Percentiles rank a stretch among this genome's conserved stretches.
Conservation (phyloP, 2,888 invertebrate species). For the Nezara viridula region DNA sequence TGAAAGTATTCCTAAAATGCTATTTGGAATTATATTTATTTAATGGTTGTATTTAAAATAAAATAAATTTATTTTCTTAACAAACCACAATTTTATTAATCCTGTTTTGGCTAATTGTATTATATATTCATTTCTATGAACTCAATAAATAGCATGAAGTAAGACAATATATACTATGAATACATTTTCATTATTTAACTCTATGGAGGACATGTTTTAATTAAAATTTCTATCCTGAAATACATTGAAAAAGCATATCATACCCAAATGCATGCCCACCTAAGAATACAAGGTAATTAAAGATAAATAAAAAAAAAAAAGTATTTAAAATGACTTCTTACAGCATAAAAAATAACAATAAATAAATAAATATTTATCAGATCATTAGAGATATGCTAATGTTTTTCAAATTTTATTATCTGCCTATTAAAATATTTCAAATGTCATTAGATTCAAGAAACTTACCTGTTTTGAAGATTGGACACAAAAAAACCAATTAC, state of each 20-base stretch:
- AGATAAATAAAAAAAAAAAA: not conserved
- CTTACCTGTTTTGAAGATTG: conserved; percentile 43
- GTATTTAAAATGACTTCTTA: not conserved
- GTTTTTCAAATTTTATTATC: not conserved
- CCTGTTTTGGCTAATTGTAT: not conserved
- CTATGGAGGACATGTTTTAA: not conserved
- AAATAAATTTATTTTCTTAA: conserved; percentile 41
- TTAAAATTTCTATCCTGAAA: not conserved
- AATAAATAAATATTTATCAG: not conserved
- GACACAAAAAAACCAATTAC: not conserved
- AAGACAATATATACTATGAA: not conserved
- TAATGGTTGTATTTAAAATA: conserved; percentile 24
- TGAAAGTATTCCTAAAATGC: conserved; percentile 37
- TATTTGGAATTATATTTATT: conserved; percentile 28
- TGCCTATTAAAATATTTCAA: not conserved
- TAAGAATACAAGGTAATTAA: too few relatives aligned
- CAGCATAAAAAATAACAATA: not conserved
- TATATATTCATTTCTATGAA: not conserved
- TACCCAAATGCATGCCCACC: not conserved
- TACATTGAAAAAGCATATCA: not conserved
- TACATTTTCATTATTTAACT: not conserved
- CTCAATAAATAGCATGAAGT: not conserved
- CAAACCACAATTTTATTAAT: not conserved
- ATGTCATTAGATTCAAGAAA: not conserved
- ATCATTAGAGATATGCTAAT: not conserved